Evolutionary conservation across 2,888 invertebrate genomes (phyloP), one percentile per base, ranked within the genome.

Genomic region (Ceraclea dissimilis): DNA sequence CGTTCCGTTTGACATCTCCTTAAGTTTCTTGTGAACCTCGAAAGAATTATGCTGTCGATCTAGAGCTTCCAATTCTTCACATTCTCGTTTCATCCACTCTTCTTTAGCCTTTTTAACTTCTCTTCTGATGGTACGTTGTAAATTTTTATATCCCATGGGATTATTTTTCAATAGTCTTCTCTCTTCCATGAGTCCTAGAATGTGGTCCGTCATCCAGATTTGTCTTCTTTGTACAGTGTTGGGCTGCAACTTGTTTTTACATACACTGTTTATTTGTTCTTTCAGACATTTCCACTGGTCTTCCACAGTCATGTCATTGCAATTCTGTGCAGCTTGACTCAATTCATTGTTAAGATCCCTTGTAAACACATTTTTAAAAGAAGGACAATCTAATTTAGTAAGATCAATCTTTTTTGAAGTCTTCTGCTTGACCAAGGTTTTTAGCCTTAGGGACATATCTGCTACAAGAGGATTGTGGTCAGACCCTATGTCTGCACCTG

Each of bases 61-160:
- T 5, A 18, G 20, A 11, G 2, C 2, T 19, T 47, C 47, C 4
- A 47, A 13, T 19, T 47, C 47, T 47, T 47, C 47, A 47, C 47
- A 47, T 13, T 47, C 4, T 5, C 47, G 17, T 13, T 19, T 47
- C 18, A 47, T 47, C 47, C 47, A 47, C 18, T 47, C 47, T 13
- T 47, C 47, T 19, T 47, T 47, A 13, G 20, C 47, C 47, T 47
- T 47, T 47, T 47, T 47, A 18, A 47, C 13, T 19, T 47, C 47
- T 13, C 47, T 2, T 19, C 20, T 47, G 5, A 47, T 18, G 20
- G 47, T 47, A 18, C 47, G 11, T 47, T 47, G 47, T 4, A 47
- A 13, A 13, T 18, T 47, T 47, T 18, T 47, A 47, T 47, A 19
- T 5, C 4, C 2, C 18, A 17, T 47, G 20, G 5, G 2, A 47